Conservation (phyloP, 2,113 vertebrate genomes). For the Hymenochirus boettgeri region DNA sequence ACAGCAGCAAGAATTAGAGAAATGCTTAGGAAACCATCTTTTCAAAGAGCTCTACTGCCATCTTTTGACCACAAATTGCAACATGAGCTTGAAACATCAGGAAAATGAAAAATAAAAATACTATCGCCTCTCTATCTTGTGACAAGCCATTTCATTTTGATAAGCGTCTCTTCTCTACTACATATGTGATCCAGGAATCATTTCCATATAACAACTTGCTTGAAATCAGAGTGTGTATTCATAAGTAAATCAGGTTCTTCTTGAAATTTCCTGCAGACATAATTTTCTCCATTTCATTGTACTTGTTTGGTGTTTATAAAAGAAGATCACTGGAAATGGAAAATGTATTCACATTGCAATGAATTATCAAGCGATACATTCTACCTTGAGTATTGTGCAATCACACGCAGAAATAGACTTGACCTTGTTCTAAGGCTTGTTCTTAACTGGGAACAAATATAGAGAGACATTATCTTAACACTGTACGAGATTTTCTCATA, state of each 20-base stretch:
- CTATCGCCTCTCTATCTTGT: slow-evolving; percentile 3
- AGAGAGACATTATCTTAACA: too few relatives aligned
- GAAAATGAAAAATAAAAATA: not conserved
- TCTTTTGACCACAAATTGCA: slow-evolving; percentile 47
- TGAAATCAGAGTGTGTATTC: not conserved
- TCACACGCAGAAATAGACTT: too few relatives aligned
- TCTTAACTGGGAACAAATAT: too few relatives aligned
- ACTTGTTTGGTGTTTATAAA: not conserved
- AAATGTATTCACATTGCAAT: slow-evolving; percentile 10
- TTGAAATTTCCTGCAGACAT: not conserved
- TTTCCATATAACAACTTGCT: not conserved
- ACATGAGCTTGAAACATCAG: not conserved
- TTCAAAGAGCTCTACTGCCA: slow-evolving; percentile 60
- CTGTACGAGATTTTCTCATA: too few relatives aligned
- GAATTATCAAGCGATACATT: slow-evolving; percentile 1
- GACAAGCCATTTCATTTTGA: slow-evolving; percentile 8
- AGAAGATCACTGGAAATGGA: not conserved
- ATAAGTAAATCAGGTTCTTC: slow-evolving; percentile 2
- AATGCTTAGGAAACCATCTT: not conserved
- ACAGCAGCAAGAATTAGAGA: slow-evolving; percentile 29
- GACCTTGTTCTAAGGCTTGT: too few relatives aligned
- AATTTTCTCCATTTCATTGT: not conserved
- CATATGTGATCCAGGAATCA: not conserved
- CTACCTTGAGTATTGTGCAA: slow-evolving; percentile 5
- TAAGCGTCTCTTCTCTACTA: not conserved